A percentile compares a stretch with the other conserved stretches of the same genome.
Conservation (phyloP, 2,888 invertebrate genomes). For the Aspidiotus destructor region DNA sequence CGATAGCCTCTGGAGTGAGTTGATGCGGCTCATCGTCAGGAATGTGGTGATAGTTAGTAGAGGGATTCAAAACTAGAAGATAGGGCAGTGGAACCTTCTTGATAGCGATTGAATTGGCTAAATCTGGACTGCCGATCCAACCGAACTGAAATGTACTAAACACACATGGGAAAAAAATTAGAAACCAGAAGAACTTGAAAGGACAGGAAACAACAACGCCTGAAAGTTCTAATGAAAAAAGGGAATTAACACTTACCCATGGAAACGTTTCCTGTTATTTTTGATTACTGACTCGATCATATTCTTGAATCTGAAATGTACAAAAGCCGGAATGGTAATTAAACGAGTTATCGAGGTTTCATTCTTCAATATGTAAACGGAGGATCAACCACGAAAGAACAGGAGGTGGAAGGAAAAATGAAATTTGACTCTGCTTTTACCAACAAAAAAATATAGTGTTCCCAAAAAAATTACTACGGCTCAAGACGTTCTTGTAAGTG, state of each 20-base stretch:
- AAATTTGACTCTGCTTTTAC: no score
- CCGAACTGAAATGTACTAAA: constrained; percentile 76
- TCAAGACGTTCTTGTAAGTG: no score
- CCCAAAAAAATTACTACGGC: no score
- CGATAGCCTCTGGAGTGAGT: constrained; percentile 67
- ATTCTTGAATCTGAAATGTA: constrained; percentile 53
- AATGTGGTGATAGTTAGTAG: constrained; percentile 83
- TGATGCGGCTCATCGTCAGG: constrained; percentile 73
- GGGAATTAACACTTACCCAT: constrained; percentile 46
- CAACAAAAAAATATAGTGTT: no score
- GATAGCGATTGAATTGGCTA: constrained; percentile 91
- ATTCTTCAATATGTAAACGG: no score
- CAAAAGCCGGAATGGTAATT: no score
- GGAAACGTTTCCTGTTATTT: constrained; percentile 65
- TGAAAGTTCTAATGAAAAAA: background rate
- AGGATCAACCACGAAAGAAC: no score
- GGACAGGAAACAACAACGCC: no score
- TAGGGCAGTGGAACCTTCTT: constrained; percentile 71
- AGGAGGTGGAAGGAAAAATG: no score
- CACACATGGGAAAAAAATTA: background rate
- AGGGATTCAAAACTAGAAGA: constrained; percentile 81
- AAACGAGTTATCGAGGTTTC: no score
- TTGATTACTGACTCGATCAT: constrained; percentile 72
- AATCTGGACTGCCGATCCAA: constrained; percentile 81
- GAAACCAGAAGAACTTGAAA: no score